A percentile compares a stretch with the other conserved stretches of the same genome.
Evolutionary conservation across 2,113 vertebrate species (phyloP).

Genomic region (Tupaia tana): DNA sequence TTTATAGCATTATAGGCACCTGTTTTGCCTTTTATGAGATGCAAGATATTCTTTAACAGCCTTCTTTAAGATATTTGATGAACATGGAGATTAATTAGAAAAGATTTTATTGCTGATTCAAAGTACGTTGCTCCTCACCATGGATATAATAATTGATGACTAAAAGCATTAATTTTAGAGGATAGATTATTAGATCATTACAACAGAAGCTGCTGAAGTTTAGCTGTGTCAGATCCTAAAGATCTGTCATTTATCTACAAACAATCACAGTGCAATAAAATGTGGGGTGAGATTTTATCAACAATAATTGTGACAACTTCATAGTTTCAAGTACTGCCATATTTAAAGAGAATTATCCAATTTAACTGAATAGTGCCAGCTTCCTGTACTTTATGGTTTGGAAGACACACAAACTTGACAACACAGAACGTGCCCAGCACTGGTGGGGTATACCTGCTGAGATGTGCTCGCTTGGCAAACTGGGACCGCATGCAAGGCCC

Average conservation of each 20-base stretch:
- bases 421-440: too few species aligned
- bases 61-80: constrained; percentile 72
- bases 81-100: constrained; percentile 78
- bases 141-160: constrained; percentile 43
- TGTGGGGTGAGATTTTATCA: background rate
- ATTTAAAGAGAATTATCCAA: background rate
- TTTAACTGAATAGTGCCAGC: background rate
- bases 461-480: too few species aligned
- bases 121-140: constrained; percentile 53
- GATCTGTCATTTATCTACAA: constrained; percentile 47
- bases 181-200: constrained; percentile 51
- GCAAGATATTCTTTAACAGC: background rate
- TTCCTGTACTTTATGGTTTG: background rate
- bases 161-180: constrained; percentile 66
- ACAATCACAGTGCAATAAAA: constrained; percentile 11
- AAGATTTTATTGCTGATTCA: constrained; percentile 69
- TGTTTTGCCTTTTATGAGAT: constrained; percentile 50
- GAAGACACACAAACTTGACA: too few species aligned
- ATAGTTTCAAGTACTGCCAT: background rate
- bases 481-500: too few species aligned
- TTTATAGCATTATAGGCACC: constrained; percentile 56
- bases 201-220: background rate
- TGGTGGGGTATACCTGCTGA: too few species aligned
- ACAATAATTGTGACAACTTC: background rate
- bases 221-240: background rate